Evolutionary conservation across 2,113 vertebrate genomes (phyloP).

Genomic region (Passerina amoena): DNA sequence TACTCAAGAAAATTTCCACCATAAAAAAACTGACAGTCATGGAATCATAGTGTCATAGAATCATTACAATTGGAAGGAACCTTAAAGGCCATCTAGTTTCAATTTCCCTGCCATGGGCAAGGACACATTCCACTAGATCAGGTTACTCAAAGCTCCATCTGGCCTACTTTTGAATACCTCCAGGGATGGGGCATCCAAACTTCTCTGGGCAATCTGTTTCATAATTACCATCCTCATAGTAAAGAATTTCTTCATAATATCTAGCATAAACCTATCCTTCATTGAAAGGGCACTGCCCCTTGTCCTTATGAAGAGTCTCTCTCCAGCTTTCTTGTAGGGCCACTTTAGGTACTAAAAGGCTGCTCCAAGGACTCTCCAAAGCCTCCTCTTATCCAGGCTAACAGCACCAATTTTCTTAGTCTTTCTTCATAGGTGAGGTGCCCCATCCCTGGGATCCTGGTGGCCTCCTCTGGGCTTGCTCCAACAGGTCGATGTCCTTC

Average conservation of each 20-base stretch:
- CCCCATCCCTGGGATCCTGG: neutral
- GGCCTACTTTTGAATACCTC: neutral
- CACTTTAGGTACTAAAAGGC: neutral
- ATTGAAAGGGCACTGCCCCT: rapidly evolving
- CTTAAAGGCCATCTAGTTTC: neutral
- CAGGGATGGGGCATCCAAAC: neutral
- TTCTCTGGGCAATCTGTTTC: neutral
- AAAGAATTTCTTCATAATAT: neutral
- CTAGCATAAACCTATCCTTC: neutral
- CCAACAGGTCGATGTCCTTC: neutral
- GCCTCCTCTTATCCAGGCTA: neutral
- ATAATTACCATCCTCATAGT: neutral
- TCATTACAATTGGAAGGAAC: neutral
- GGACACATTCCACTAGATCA: neutral
- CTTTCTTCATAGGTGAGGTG: neutral
- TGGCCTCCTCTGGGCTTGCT: neutral
- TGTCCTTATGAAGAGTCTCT: neutral
- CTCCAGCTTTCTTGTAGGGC: neutral
- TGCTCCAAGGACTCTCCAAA: neutral
- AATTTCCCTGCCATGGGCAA: neutral
- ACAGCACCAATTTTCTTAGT: neutral
- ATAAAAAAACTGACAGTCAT: neutral
- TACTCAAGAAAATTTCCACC: neutral
- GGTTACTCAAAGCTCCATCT: neutral
- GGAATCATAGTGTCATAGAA: neutral